Conservation (phyloP, 2,797 vertebrate genomes). For the Chelidonichthys spinosus region DNA sequence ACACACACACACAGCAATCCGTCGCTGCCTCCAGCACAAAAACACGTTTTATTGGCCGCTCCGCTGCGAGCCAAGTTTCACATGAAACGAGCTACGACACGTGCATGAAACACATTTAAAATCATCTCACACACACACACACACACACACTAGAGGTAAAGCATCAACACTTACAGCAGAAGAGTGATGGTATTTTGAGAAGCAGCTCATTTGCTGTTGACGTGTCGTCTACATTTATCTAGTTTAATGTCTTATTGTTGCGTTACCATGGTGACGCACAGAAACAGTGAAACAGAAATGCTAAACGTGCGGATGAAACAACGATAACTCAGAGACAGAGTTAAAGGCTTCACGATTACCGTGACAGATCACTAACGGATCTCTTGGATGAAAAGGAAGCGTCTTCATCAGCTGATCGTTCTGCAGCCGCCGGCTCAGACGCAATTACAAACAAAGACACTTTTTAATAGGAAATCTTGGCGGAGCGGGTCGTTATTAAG, state of each 20-base stretch:
- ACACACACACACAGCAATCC: slow-evolving; percentile 2
- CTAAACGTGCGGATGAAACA: slow-evolving; percentile 3
- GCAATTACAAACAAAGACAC: background rate
- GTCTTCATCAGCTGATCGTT: background rate
- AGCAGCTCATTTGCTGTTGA: slow-evolving; percentile 11
- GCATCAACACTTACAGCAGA: slow-evolving; percentile 13
- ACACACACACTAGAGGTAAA: slow-evolving; percentile 22
- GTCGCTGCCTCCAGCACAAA: slow-evolving; percentile 63
- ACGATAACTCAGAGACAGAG: slow-evolving; percentile 20
- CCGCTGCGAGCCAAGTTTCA: slow-evolving; percentile 45
- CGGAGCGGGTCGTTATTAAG: slow-evolving; percentile 50
- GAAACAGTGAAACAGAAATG: background rate
- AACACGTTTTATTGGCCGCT: slow-evolving; percentile 69
- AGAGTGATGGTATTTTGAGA: slow-evolving; percentile 21
- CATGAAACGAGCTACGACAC: slow-evolving; percentile 64
- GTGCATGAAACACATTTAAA: background rate
- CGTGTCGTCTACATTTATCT: slow-evolving; percentile 2
- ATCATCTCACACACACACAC: too few relatives aligned
- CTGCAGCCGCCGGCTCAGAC: slow-evolving; percentile 12
- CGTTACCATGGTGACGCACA: too few relatives aligned
- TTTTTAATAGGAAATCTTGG: slow-evolving; percentile 26
- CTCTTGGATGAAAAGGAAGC: slow-evolving; percentile 9
- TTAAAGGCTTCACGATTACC: slow-evolving; percentile 11
- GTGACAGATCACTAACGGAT: slow-evolving; percentile 30
- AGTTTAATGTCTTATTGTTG: too few relatives aligned